Percentiles rank a stretch among this genome's conserved stretches.
Evolutionary conservation across 2,888 invertebrate species (phyloP).

Genomic region (Heteromurus nitidus): DNA sequence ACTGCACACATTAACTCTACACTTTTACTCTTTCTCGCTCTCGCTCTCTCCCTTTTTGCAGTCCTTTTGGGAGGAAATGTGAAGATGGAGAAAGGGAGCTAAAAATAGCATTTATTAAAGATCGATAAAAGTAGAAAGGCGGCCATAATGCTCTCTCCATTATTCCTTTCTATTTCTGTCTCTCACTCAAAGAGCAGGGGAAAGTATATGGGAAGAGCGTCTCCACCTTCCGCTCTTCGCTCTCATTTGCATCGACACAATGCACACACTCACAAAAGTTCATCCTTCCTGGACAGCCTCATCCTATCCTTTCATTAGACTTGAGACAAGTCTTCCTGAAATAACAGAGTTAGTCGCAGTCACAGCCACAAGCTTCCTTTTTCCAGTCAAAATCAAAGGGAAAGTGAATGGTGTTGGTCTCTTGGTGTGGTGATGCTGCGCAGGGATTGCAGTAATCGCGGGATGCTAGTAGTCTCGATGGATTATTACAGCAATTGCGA

Average conservation of each 20-base stretch:
- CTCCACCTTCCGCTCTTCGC: neutral
- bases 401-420: too few relatives aligned
- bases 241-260: neutral
- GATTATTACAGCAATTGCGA: conserved; percentile 12
- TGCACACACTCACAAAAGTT: neutral
- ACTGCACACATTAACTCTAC: too few relatives aligned
- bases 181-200: neutral
- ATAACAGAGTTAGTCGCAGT: too few relatives aligned
- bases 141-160: neutral
- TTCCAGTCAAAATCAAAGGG: neutral
- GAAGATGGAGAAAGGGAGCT: neutral
- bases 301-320: too few relatives aligned
- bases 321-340: too few relatives aligned
- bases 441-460: neutral
- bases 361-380: too few relatives aligned
- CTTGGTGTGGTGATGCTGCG: neutral
- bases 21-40: too few relatives aligned
- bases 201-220: neutral
- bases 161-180: neutral
- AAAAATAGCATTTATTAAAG: too few relatives aligned
- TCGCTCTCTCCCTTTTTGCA: too few relatives aligned
- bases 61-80: neutral
- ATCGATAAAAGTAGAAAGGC: neutral
- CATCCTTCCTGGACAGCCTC: neutral
- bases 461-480: too few relatives aligned